A percentile compares a stretch with the other conserved stretches of the same genome.
These are phyloP conservation scores for Neocrepidodera transversa DNA, from an alignment of 2,888 invertebrate species.

Conservation along the genomic window DNA sequence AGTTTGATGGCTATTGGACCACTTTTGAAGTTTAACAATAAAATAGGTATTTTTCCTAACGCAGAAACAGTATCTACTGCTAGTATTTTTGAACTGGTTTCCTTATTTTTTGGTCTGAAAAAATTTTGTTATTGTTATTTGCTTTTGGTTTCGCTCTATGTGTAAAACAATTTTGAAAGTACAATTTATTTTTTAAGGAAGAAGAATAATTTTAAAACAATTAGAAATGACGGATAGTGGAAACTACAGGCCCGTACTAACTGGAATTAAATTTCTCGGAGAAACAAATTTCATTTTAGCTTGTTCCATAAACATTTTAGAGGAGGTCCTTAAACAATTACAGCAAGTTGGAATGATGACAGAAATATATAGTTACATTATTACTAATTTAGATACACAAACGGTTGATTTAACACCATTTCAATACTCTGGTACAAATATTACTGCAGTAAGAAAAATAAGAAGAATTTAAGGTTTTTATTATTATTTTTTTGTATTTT, in stretches of 20 bases:
- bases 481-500: neutral
- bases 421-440: constrained; percentile 66
- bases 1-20: constrained; percentile 64
- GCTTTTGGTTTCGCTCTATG: too few relatives aligned
- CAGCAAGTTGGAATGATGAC: constrained; percentile 70
- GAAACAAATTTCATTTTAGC: constrained; percentile 64
- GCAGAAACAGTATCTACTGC: neutral
- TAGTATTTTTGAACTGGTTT: neutral
- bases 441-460: constrained; percentile 61
- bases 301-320: constrained; percentile 61
- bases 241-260: constrained; percentile 55
- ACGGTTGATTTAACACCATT: constrained; percentile 66
- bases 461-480: neutral
- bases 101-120: neutral
- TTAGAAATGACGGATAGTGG: constrained; percentile 59
- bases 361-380: constrained; percentile 63
- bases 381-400: constrained; percentile 67
- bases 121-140: neutral
- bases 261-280: constrained; percentile 59
- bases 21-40: constrained; percentile 58
- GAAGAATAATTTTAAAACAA: constrained; percentile 66
- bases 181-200: constrained; percentile 20
- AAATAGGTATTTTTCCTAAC: constrained; percentile 18
- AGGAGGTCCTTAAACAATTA: constrained; percentile 63
- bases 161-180: neutral